Conservation (phyloP, 2,113 vertebrate genomes). For the Leptocoma aspasia region DNA sequence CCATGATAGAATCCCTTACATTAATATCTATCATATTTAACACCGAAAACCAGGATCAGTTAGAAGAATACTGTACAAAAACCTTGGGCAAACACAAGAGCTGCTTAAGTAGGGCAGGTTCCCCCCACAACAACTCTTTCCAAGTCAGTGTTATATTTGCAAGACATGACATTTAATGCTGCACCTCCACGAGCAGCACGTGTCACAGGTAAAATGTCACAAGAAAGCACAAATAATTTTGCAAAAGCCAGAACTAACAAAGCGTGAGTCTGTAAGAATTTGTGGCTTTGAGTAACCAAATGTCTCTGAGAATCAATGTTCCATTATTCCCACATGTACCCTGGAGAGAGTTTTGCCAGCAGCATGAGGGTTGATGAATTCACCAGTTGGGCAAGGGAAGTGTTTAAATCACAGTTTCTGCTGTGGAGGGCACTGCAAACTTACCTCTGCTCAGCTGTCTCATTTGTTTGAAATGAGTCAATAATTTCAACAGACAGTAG, state of each 20-base stretch:
- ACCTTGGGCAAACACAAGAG: not conserved
- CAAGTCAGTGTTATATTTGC: not conserved
- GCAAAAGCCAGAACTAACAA: slow-evolving; percentile 15
- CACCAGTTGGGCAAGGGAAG: not conserved
- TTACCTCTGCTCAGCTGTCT: not conserved
- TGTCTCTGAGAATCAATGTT: not conserved
- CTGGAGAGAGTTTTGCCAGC: not conserved
- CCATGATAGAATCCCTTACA: not conserved
- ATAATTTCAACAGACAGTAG: not conserved
- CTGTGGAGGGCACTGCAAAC: not conserved
- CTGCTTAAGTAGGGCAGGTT: not conserved
- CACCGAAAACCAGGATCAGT: not conserved
- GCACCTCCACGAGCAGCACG: not conserved
- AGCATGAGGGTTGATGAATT: not conserved
- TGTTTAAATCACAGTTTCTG: not conserved
- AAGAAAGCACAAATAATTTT: not conserved
- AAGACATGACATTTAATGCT: slow-evolving; percentile 13
- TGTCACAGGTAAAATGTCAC: not conserved
- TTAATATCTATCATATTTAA: not conserved
- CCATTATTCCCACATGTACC: not conserved
- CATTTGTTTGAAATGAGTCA: not conserved
- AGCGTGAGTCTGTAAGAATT: not conserved
- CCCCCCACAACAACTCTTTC: not conserved
- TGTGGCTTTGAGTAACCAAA: not conserved
- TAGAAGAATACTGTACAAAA: not conserved